phyloP scores from a whole-genome alignment of 1,140 invertebrate genomes.

The Subanguina moxae region DNA sequence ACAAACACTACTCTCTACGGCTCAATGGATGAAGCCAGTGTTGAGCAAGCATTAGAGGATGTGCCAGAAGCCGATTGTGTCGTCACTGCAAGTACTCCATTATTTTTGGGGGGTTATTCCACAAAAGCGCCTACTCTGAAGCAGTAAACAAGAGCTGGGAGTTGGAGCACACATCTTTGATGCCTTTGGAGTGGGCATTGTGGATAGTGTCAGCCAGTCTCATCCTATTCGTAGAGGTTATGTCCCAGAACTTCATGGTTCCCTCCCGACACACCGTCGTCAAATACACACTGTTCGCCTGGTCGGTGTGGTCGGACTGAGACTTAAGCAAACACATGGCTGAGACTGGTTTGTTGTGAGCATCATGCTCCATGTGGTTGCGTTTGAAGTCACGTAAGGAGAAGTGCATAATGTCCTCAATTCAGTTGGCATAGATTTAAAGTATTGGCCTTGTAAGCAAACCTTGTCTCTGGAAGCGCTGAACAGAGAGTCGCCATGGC shows the following conservation, averaged over 20 bases:
- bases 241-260: constrained; percentile 1
- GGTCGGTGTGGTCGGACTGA: neutral
- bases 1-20: too few relatives aligned
- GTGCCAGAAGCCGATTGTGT: constrained; percentile 3
- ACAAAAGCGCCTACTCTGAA: neutral
- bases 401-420: constrained; percentile 3
- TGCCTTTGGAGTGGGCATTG: constrained; percentile 1
- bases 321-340: neutral
- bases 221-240: neutral
- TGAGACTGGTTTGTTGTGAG: constrained; percentile 3
- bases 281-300: neutral
- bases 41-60: neutral
- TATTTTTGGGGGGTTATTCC: neutral
- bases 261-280: constrained; percentile 2
- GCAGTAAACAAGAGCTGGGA: neutral
- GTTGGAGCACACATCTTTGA: neutral
- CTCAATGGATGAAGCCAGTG: too few relatives aligned
- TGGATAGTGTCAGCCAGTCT: neutral
- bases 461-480: constrained; percentile 2
- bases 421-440: neutral
- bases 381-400: constrained; percentile 3
- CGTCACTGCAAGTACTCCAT: neutral
- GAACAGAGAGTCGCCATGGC: neutral
- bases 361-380: neutral
- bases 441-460: too few relatives aligned